Evolutionary conservation across 2,888 invertebrate genomes (phyloP), one percentile per base, ranked within the genome.

Genomic region (Trissolcus brochymenae): DNA sequence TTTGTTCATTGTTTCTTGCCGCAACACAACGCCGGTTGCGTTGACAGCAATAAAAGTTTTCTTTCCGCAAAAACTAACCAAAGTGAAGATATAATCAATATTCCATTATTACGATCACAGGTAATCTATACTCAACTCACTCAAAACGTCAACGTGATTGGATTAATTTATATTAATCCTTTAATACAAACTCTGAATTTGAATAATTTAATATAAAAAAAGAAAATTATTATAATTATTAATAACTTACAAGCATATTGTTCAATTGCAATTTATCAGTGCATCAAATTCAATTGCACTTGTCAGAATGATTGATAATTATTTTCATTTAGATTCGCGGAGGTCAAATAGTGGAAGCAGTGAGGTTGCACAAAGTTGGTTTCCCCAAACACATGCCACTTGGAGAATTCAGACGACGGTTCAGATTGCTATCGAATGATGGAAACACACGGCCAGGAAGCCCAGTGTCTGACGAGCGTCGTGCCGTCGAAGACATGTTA

Each of bases 301-400:
- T 11, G 35, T 6, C 11, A 9, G 64, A 64, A 51, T 25, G 46
- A 46, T 74, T 57, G 4, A 54, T 43, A 35, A 35, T 35, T 11
- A 1, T 35, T 35, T 11, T 35, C 35, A 35, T 54, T 73, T 87
- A 96, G 95, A 92, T 98, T 84, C 93, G 98, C 81, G 97, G 98
- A 25, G 94, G 95, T 82, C 97, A 98, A 91, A 92, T 98, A 62
- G 90, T 98, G 80, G 96, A 98, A 82, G 94, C 96, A 0, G 94
- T 97, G 0, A 92, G 98, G 19, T 91, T 98, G 74, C 95, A 96
- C 91, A 96, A 98, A 85, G 95, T 97, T 89, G 98, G 98, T 21
- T 98, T 95, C 90, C 98, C 98, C 0, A 96, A 96, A 87, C 94
- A 95, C 84, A 93, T 98, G 92, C 95, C 95, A 73, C 92, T 97